Base-by-base conservation (phyloP, 2,888 invertebrate species). In the Ochropleura leucogaster region DNA sequence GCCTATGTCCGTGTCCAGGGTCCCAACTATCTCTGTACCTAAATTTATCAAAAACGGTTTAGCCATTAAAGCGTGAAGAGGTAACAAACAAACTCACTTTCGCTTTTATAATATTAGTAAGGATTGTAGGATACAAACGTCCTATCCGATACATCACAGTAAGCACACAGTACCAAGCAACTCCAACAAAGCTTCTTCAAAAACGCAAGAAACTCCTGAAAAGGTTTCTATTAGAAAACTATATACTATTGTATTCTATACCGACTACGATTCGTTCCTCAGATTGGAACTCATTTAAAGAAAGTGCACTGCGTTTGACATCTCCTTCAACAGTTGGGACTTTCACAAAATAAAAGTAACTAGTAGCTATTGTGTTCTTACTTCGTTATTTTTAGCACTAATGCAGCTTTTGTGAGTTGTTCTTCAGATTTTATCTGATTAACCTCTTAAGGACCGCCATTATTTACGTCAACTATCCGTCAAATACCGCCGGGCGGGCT, bases 211-310 rank as follows among this genome's bases (percentile, higher is more conserved):
- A 60, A 68, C 16, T 49, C 9, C 40, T n/a, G 12, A 9, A 12
- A 68, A 14, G 10, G 9, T 30, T 49, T 49, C 14, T 44, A 46
- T 42, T 40, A 18, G 55, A 55, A 68, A 44, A 76, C 53, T 8
- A 40, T 10, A 30, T 30, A 30, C 30, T 9, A 9, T 59, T 60
- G n/a, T 59, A 55, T 71, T 59, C 68, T 82, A 65, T 20, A n/a
- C n/a, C 20, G 10, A 65, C 44, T 55, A 16, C 59, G 42, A 69
- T 70, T 79, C 73, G 59, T 64, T 60, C 40, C 57, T 68, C 63
- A 85, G 82, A 86, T 86, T 82, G 86, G 63, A 74, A 74, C 82
- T 82, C 84, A 78, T 85, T 80, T 85, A 62, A 57, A 77, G 74
- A 71, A 77, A 83, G 82, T 73, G 68, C 75, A 70, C 66, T 85